These are phyloP conservation scores for Meleagris gallopavo DNA, from an alignment of 2,113 vertebrate genomes.

Conservation along the genomic window DNA sequence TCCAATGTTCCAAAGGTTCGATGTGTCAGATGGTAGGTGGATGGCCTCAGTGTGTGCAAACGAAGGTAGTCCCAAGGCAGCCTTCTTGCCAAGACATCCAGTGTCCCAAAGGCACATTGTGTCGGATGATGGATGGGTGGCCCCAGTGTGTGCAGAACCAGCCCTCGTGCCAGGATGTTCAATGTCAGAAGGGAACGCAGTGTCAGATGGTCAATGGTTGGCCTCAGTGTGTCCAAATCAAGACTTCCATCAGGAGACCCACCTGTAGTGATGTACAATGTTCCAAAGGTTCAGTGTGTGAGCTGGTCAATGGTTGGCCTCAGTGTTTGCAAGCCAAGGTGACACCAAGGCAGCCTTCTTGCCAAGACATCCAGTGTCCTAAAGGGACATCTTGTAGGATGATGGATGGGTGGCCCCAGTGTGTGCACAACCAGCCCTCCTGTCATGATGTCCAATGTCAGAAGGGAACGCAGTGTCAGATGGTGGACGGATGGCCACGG, in stretches of 20 bases:
- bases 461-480: not conserved
- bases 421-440: not conserved
- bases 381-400: not conserved
- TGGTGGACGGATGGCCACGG: accelerated
- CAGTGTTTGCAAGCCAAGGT: not conserved
- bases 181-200: not conserved
- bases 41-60: not conserved
- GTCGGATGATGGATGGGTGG: not conserved
- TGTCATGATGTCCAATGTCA: accelerated
- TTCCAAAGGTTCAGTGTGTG: not conserved
- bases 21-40: not conserved
- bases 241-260: not conserved
- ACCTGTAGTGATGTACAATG: not conserved
- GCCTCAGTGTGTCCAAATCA: not conserved
- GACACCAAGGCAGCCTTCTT: not conserved
- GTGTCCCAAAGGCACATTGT: not conserved
- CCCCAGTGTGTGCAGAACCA: not conserved
- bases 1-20: accelerated
- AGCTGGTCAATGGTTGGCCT: not conserved
- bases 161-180: not conserved
- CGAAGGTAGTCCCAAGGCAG: too few species aligned
- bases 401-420: not conserved
- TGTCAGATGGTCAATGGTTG: not conserved
- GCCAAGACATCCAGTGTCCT: not conserved
- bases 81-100: not conserved